Conservation (phyloP, 2,797 vertebrate genomes). For the Hoplostethus mediterraneus region DNA sequence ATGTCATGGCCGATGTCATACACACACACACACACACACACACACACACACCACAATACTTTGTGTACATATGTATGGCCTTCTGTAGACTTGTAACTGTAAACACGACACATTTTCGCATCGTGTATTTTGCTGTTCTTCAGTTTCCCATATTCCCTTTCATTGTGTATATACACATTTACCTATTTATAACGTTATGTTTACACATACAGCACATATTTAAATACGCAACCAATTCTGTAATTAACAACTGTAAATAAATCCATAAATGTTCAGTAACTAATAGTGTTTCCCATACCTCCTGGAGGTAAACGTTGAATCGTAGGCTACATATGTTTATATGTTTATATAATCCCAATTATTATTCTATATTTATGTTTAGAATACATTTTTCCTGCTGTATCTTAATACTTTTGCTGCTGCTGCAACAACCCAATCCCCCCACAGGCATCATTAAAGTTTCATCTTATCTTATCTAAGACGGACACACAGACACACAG, state of each 20-base stretch:
- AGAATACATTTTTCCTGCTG: background rate
- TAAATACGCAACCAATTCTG: too few relatives aligned
- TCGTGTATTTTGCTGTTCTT: too few relatives aligned
- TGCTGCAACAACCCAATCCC: background rate
- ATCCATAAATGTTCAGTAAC: background rate
- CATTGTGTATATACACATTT: too few relatives aligned
- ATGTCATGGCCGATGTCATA: conserved; percentile 35
- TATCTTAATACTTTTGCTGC: background rate
- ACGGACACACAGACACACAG: conserved; percentile 14
- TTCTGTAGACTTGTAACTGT: too few relatives aligned
- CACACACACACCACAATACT: too few relatives aligned
- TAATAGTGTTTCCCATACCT: background rate
- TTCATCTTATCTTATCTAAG: background rate
- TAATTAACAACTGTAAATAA: too few relatives aligned
- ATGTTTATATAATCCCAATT: background rate
- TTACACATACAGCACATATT: too few relatives aligned
- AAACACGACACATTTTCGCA: too few relatives aligned
- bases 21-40: too few relatives aligned
- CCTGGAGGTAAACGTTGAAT: background rate
- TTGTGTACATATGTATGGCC: too few relatives aligned
- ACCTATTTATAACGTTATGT: too few relatives aligned
- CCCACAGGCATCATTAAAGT: background rate
- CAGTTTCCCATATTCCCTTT: too few relatives aligned
- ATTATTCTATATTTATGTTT: conserved; percentile 1
- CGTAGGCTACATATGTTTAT: conserved; percentile 6